Conservation (phyloP, 2,797 vertebrate genomes). For the Bradypus variegatus region DNA sequence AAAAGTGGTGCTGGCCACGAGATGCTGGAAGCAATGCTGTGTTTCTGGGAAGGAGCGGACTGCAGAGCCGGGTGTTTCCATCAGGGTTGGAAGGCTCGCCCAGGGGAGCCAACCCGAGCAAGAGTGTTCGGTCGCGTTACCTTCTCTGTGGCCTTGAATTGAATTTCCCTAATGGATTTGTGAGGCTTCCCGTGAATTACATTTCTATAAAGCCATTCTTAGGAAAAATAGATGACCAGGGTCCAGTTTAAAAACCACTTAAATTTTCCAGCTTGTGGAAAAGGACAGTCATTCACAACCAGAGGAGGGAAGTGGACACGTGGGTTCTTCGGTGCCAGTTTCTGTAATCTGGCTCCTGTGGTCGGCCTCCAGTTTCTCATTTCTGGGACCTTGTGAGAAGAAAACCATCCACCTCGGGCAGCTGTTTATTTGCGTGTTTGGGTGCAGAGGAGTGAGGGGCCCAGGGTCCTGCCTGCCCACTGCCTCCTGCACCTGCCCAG, state of each 20-base stretch:
- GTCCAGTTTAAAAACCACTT: not conserved
- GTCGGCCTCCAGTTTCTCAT: not conserved
- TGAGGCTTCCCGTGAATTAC: not conserved
- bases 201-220: not conserved
- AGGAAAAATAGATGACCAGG: not conserved
- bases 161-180: conserved; percentile 1
- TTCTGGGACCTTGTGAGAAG: conserved; percentile 9
- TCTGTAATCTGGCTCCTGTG: not conserved
- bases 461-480: not conserved
- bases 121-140: too few species aligned
- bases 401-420: not conserved
- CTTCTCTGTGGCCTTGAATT: not conserved
- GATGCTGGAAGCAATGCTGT: too few species aligned
- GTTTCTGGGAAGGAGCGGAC: too few species aligned
- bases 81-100: too few species aligned
- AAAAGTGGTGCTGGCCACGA: too few species aligned
- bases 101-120: too few species aligned
- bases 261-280: not conserved
- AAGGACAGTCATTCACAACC: not conserved
- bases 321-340: not conserved
- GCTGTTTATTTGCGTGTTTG: not conserved
- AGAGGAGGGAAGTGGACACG: not conserved
- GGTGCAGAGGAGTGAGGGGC: not conserved
- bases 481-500: not conserved
- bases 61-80: too few species aligned